Conservation (phyloP, 2,888 invertebrate genomes). For the Auanema sp. region DNA sequence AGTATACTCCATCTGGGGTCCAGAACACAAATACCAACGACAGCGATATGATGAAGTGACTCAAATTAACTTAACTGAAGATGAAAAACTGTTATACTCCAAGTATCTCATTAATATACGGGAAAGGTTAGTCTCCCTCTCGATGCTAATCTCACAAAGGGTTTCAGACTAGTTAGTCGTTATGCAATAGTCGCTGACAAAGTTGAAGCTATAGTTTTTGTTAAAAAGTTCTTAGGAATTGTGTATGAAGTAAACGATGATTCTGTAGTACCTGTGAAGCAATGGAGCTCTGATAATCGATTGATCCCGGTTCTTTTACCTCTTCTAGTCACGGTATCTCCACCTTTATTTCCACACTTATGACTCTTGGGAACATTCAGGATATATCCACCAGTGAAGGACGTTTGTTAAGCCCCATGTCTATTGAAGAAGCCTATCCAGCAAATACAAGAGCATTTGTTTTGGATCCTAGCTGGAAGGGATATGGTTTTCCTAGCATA, state of each 20-base stretch:
- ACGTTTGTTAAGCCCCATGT: slow-evolving; percentile 22
- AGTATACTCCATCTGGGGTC: slow-evolving; percentile 31
- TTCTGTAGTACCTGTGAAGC: slow-evolving; percentile 22
- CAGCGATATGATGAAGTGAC: slow-evolving; percentile 21
- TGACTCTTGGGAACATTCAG: neutral
- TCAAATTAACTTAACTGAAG: slow-evolving; percentile 27
- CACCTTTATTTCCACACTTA: neutral
- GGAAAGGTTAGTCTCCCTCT: slow-evolving; percentile 18
- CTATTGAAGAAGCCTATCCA: slow-evolving; percentile 32
- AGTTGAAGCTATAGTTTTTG: slow-evolving; percentile 26
- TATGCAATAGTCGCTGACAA: slow-evolving; percentile 36
- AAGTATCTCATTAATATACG: slow-evolving; percentile 18
- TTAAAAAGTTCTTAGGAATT: slow-evolving; percentile 35
- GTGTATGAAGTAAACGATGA: slow-evolving; percentile 20
- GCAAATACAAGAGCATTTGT: slow-evolving; percentile 26
- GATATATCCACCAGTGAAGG: slow-evolving; percentile 15
- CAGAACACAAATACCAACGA: slow-evolving; percentile 20
- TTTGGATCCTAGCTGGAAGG: slow-evolving; percentile 21
- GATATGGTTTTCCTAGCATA: slow-evolving; percentile 36
- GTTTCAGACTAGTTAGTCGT: slow-evolving; percentile 28
- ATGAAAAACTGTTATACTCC: slow-evolving; percentile 19
- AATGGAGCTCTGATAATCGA: slow-evolving; percentile 21
- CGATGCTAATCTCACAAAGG: neutral
- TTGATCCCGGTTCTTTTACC: slow-evolving; percentile 25
- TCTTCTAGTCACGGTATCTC: slow-evolving; percentile 28